phyloP scores from a whole-genome alignment of 2,888 invertebrate species.

The Eremobia ochroleuca region DNA sequence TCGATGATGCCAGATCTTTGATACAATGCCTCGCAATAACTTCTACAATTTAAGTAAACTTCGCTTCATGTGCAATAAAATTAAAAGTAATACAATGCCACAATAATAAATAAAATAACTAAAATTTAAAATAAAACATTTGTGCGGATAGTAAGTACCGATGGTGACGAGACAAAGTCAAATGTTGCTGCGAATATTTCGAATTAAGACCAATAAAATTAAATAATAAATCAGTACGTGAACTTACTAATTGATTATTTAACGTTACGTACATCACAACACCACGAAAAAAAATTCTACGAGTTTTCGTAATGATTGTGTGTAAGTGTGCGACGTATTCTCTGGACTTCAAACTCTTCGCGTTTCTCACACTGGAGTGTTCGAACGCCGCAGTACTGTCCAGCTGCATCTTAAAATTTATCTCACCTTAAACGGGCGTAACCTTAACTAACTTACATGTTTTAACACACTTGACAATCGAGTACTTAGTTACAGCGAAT shows the following conservation, averaged over 20 bases:
- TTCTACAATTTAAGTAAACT: conserved; percentile 86
- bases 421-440: conserved; percentile 8
- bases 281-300: no score
- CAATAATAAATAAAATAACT: conserved; percentile 83
- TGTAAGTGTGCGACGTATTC: neutral
- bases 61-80: conserved; percentile 80
- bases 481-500: conserved; percentile 20
- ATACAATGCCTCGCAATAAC: conserved; percentile 64
- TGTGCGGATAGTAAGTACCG: conserved; percentile 88
- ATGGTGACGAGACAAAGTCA: conserved; percentile 65
- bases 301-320: neutral
- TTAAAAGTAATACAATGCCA: conserved; percentile 77
- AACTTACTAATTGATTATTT: no score
- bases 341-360: neutral
- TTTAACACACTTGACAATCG: conserved; percentile 16
- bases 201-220: conserved; percentile 51
- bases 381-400: conserved; percentile 28
- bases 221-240: conserved; percentile 41
- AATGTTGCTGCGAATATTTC: conserved; percentile 55
- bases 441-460: conserved; percentile 26
- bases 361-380: conserved; percentile 22
- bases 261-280: no score
- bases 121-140: conserved; percentile 79
- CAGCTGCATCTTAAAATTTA: conserved; percentile 23
- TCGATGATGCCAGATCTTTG: conserved; percentile 71